Evolutionary conservation across 1,140 invertebrate species (phyloP), one percentile per base, ranked within the genome.

Genomic region (Trichonephila inaurata): DNA sequence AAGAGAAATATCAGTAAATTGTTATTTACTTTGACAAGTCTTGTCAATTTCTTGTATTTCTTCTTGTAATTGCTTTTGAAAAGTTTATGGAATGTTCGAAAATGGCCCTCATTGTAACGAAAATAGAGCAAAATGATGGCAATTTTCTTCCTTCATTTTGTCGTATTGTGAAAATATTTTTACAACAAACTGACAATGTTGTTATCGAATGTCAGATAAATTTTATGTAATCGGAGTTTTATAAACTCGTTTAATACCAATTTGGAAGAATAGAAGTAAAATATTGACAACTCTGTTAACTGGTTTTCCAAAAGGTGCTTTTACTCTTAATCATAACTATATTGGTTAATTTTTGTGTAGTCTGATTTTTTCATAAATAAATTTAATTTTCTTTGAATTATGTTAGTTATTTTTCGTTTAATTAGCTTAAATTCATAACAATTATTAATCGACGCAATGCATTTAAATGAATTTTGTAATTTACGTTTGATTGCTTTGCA

Each of bases 171-270:
- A 51, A 19, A 90, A 40, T 44, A 33, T 60, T 81, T 81, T n/a
- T 21, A 40, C 51, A 90, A 90, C 21, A 51, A 90, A 61, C 81
- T 81, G 89, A 90, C 89, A 90, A 62, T 69, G 60, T 90, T 90
- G 69, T 90, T 90, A 81, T 60, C 51, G 69, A 61, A 24, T 33
- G 28, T 77, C 28, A 28, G 33, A 19, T 40, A 77, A 33, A 77
- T 40, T n/a, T n/a, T 28, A 28, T 12, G 66, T 24, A 69, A 69
- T 24, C 12, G 24, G 10, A 69, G 66, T 69, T 69, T 82, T 82
- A 82, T 18, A 51, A 44, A 51, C 81, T 51, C 10, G 51, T 51
- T 51, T 51, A 51, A 51, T 51, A 51, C 7, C 10, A 51, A 82
- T 51, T 82, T 18, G 40, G 44, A 82, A 28, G 24, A 24, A 28